Evolutionary conservation across 1,140 invertebrate genomes (phyloP).

Genomic region (Vollenhovia emeryi): DNA sequence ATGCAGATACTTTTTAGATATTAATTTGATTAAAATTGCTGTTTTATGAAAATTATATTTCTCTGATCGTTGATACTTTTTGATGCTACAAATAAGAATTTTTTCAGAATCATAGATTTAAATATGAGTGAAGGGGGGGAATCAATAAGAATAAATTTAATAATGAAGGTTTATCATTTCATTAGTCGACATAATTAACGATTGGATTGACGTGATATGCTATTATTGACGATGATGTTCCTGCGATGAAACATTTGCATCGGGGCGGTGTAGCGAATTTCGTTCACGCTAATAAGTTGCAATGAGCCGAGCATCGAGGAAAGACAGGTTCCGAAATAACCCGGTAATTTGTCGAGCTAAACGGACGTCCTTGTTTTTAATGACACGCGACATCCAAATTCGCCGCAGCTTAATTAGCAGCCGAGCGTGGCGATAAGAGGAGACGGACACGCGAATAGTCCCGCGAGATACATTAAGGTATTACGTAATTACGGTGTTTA

Average conservation of each 20-base stretch:
- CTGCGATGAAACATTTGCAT: slow-evolving; percentile 13
- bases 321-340: slow-evolving; percentile 41
- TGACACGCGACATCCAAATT: slow-evolving; percentile 9
- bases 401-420: slow-evolving; percentile 61
- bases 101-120: neutral
- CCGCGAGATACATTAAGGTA: neutral
- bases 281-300: neutral
- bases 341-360: slow-evolving; percentile 38
- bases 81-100: neutral
- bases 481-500: slow-evolving; percentile 33
- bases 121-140: too few relatives aligned
- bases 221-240: neutral
- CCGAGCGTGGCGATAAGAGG: slow-evolving; percentile 60
- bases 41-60: neutral
- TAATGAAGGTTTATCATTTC: neutral
- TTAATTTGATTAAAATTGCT: neutral
- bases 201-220: neutral
- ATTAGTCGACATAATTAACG: neutral
- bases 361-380: slow-evolving; percentile 62
- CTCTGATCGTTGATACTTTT: neutral
- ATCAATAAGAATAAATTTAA: neutral
- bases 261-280: neutral
- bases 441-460: neutral
- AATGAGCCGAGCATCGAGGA: neutral
- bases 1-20: neutral